Percentiles rank a stretch among this genome's conserved stretches.
phyloP scores from a whole-genome alignment of 1,140 invertebrate genomes.

The Drosophila oshimai region DNA sequence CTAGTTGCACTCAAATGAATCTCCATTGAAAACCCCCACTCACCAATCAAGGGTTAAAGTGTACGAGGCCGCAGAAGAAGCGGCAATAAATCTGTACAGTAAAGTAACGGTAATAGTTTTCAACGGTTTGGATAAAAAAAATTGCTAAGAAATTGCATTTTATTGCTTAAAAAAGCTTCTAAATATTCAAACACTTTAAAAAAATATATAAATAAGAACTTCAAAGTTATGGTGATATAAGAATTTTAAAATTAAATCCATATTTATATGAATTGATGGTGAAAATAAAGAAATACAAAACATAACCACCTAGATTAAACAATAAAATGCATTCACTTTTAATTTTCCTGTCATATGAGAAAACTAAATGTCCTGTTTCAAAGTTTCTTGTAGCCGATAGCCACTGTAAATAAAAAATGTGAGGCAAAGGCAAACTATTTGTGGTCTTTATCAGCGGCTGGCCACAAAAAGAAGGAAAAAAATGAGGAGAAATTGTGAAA shows the following conservation, averaged over 20 bases:
- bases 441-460: slow-evolving; percentile 30
- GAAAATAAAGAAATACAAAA: too few relatives aligned
- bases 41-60: slow-evolving; percentile 13
- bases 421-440: slow-evolving; percentile 35
- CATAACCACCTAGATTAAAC: too few relatives aligned
- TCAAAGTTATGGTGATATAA: too few relatives aligned
- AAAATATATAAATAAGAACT: too few relatives aligned
- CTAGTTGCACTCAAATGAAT: slow-evolving; percentile 55
- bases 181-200: too few relatives aligned
- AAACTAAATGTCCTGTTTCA: neutral
- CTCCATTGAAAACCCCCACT: slow-evolving; percentile 37
- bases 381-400: neutral
- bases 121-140: neutral
- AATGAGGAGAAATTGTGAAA: neutral
- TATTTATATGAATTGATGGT: too few relatives aligned
- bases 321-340: neutral
- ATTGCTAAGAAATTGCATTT: too few relatives aligned
- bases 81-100: neutral
- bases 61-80: neutral
- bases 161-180: too few relatives aligned
- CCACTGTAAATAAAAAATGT: slow-evolving; percentile 1
- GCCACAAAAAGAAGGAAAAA: slow-evolving; percentile 6
- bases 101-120: neutral
- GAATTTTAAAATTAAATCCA: too few relatives aligned
- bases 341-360: neutral